Base-by-base conservation (phyloP, 2,888 invertebrate genomes). In the Hedychridium roseum region DNA sequence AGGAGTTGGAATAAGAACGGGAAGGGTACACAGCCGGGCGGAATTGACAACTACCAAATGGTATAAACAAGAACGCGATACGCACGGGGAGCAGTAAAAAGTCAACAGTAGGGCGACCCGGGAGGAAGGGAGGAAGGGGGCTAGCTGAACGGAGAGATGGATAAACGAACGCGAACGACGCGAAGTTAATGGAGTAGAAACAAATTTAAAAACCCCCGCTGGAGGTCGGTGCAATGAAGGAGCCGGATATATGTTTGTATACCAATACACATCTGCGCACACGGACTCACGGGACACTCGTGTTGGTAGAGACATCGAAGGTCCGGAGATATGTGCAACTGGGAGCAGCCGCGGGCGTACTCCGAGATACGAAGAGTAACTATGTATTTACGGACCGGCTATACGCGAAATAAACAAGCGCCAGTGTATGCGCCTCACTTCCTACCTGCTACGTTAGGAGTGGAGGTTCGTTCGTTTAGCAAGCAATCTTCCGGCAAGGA, bases 131-230 rank as follows among this genome's bases (percentile, higher is more conserved):
- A 12, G 35, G 46, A 47, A 47, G 39, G n/a, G 37, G 23, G 28
- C 36, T n/a, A 31, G 14, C 35, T 17, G 20, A 11, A 30, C 15
- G 44, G 30, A 40, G 5, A 27, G 32, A 27, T 11, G 35, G 46
- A 47, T 47, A 37, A 35, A 52, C 27, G 39, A 37, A 43, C 35
- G 39, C 27, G 52, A 58, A 63, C 55, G 64, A 55, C 59, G 40
- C 53, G 55, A 43, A 54, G 61, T 71, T 72, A 72, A 72, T 72
- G 71, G 72, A 66, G 67, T 59, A 61, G 71, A 72, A 70, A 66
- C 56, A 71, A 72, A 72, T 72, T 71, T 68, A 66, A 67, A 72
- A 70, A 70, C 57, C 59, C 49, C 51, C 26, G 34, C 40, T 41
- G 42, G 43, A 18, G 50, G 12, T 46, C 27, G 50, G 26, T 49